Evolutionary conservation across 2,113 vertebrate genomes (phyloP).

Genomic region (Protobothrops mucrosquamatus): DNA sequence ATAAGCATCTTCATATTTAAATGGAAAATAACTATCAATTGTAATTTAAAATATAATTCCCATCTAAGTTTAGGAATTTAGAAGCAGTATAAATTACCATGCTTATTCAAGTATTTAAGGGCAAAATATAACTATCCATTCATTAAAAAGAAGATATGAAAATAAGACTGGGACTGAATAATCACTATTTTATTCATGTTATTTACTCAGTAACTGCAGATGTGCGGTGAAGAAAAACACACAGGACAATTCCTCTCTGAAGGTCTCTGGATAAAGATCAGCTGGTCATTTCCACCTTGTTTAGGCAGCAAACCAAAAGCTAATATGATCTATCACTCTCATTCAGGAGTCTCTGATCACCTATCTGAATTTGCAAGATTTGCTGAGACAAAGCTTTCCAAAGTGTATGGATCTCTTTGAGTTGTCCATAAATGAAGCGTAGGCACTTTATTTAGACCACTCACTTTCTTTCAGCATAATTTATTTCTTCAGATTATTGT

Average conservation of each 20-base stretch:
- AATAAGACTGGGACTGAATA: not conserved
- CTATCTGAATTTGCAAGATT: not conserved
- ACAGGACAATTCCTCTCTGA: not conserved
- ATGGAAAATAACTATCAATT: not conserved
- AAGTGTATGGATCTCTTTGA: not conserved
- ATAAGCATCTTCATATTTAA: conserved; percentile 6
- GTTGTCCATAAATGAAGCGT: not conserved
- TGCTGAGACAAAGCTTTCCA: not conserved
- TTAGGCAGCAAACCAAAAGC: not conserved
- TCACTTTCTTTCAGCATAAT: not conserved
- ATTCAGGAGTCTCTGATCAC: not conserved
- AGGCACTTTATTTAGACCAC: not conserved
- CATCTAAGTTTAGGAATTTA: not conserved
- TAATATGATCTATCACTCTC: not conserved
- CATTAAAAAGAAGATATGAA: not conserved
- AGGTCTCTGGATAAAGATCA: not conserved
- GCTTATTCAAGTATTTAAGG: not conserved
- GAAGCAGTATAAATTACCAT: not conserved
- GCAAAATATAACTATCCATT: not conserved
- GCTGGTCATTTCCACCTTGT: not conserved
- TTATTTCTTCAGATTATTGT: not conserved
- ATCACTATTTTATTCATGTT: not conserved
- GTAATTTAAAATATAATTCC: conserved; percentile 1
- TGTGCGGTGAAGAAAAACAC: not conserved
- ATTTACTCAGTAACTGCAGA: not conserved